A percentile compares a stretch with the other conserved stretches of the same genome.
These are phyloP conservation scores for Hirtodrosophila trivittata DNA, from an alignment of 2,888 invertebrate species.

Conservation along the genomic window DNA sequence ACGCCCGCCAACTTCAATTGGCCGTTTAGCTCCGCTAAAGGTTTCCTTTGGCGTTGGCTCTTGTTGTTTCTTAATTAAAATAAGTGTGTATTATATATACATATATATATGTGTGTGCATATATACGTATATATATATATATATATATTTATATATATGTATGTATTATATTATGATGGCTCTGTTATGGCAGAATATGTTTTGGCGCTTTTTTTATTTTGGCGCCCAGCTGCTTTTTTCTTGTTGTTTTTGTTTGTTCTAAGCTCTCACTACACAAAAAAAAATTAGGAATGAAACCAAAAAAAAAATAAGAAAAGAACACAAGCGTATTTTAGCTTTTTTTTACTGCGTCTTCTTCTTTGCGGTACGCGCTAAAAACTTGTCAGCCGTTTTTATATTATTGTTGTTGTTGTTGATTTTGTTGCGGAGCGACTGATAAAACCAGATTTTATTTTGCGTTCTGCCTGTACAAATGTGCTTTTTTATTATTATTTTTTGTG, in stretches of 20 bases:
- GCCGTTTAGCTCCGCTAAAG: conserved; percentile 33
- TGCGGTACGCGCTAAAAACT: conserved; percentile 45
- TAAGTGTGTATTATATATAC: conserved; percentile 30
- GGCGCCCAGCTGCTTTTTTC: conserved; percentile 50
- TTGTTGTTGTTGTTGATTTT: conserved; percentile 21
- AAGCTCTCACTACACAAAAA: conserved; percentile 27
- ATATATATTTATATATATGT: conserved; percentile 6
- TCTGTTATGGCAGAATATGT: conserved; percentile 53
- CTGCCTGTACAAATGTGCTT: conserved; percentile 31
- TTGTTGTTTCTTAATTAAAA: conserved; percentile 66
- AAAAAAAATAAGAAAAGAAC: conserved; percentile 7
- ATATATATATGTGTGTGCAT: conserved; percentile 2
- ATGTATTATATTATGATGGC: conserved; percentile 44
- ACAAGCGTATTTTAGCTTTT: conserved; percentile 26
- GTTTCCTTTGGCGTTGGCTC: conserved; percentile 34
- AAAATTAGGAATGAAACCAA: conserved; percentile 1
- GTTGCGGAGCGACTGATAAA: conserved; percentile 60
- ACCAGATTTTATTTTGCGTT: conserved; percentile 71
- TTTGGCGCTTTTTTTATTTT: conserved; percentile 65
- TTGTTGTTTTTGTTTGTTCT: conserved; percentile 43
- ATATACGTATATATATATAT: conserved; percentile 5
- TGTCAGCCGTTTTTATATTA: conserved; percentile 47
- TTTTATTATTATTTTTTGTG: conserved; percentile 7
- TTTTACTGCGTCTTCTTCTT: conserved; percentile 55
- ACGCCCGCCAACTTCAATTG: conserved; percentile 47